These are phyloP conservation scores for Pipistrellus nathusii DNA, from an alignment of 2,797 vertebrate genomes.

Conservation along the genomic window DNA sequence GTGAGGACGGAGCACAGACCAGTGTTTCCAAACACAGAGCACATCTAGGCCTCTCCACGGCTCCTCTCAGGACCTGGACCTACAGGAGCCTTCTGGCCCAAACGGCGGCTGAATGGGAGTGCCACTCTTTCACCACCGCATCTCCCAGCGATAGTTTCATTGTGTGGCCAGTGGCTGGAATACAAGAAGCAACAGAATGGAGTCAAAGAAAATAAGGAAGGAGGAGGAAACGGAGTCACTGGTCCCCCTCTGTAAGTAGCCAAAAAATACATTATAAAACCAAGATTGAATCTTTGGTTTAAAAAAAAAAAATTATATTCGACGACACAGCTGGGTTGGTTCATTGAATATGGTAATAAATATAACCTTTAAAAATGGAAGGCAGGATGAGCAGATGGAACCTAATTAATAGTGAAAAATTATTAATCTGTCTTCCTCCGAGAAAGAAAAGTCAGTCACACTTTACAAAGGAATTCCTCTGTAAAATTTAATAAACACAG, in stretches of 20 bases:
- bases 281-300: slow-evolving; percentile 81
- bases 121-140: slow-evolving; percentile 28
- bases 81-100: background rate
- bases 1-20: background rate
- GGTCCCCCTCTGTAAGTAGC: slow-evolving; percentile 55
- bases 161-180: slow-evolving; percentile 58
- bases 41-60: background rate
- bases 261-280: slow-evolving; percentile 73
- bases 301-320: slow-evolving; percentile 4
- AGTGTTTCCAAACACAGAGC: background rate
- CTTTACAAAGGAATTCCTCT: slow-evolving; percentile 81
- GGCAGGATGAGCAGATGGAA: slow-evolving; percentile 86
- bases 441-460: slow-evolving; percentile 78
- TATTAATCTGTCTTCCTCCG: slow-evolving; percentile 87
- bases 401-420: slow-evolving; percentile 89
- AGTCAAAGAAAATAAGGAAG: slow-evolving; percentile 79
- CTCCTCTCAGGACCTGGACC: slow-evolving; percentile 24
- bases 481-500: slow-evolving; percentile 82
- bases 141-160: slow-evolving; percentile 72
- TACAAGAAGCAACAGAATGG: slow-evolving; percentile 56
- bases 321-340: slow-evolving; percentile 90
- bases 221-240: slow-evolving; percentile 70
- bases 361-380: slow-evolving; percentile 91
- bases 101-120: background rate
- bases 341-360: slow-evolving; percentile 91